phyloP scores from a whole-genome alignment of 2,113 vertebrate genomes.

The Neotoma lepida region DNA sequence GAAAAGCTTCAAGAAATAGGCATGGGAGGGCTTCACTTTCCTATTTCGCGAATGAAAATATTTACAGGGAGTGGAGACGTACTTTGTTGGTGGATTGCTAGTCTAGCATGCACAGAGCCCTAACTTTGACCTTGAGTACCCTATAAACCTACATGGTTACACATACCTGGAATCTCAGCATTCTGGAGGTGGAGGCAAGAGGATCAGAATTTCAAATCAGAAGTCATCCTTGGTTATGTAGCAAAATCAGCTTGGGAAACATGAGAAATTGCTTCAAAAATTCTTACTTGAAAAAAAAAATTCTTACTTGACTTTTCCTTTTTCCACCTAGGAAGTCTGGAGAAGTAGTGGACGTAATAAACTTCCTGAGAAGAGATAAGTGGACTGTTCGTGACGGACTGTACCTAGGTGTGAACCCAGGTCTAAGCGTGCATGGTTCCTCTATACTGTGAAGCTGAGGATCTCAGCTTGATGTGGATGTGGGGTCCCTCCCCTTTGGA shows the following conservation, averaged over 20 bases:
- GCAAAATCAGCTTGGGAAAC: background rate
- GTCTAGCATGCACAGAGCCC: too few relatives aligned
- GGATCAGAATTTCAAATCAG: background rate
- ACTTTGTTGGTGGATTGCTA: background rate
- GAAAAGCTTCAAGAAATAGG: background rate
- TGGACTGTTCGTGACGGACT: background rate
- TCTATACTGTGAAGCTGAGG: background rate
- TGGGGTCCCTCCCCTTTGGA: background rate
- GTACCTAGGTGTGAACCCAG: background rate
- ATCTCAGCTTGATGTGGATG: fast-evolving
- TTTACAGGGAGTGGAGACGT: background rate
- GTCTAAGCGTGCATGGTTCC: background rate
- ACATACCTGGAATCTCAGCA: background rate
- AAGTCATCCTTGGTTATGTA: background rate
- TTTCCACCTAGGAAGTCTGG: background rate
- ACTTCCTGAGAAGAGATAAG: background rate
- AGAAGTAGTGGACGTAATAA: background rate
- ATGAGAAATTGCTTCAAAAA: background rate
- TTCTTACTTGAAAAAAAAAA: background rate
- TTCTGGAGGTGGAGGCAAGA: background rate
- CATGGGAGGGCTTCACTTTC: background rate
- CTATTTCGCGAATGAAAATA: background rate
- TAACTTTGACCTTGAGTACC: background rate
- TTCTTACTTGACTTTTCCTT: background rate
- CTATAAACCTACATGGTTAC: background rate